A percentile compares a stretch with the other conserved stretches of the same genome.
These are phyloP conservation scores for Eriosoma lanigerum DNA, from an alignment of 1,140 invertebrate genomes.

Conservation along the genomic window DNA sequence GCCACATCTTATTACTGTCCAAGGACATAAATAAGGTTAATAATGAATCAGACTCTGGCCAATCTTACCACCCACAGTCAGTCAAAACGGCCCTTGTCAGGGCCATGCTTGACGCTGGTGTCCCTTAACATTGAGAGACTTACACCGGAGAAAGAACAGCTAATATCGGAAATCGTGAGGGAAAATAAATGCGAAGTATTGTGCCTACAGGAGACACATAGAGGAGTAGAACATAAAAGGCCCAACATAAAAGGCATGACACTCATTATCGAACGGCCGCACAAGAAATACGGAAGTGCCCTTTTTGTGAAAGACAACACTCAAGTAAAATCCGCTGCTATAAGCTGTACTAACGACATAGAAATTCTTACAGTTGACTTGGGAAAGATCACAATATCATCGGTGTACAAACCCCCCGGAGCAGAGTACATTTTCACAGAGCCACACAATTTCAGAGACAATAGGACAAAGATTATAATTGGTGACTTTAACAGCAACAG, in stretches of 20 bases:
- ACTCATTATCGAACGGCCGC: background rate
- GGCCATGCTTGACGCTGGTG: background rate
- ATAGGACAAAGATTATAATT: too few species aligned
- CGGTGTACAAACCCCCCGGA: too few species aligned
- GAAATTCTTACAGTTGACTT: too few species aligned
- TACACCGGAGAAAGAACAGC: constrained; percentile 10
- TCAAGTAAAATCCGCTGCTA: background rate
- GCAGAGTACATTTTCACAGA: too few species aligned
- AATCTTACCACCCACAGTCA: constrained; percentile 8
- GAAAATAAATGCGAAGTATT: background rate
- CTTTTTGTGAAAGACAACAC: background rate
- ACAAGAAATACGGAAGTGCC: background rate
- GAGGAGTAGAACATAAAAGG: too few species aligned
- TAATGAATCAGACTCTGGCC: constrained; percentile 9
- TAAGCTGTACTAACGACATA: too few species aligned
- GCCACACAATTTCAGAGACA: too few species aligned
- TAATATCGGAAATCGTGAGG: constrained; percentile 9
- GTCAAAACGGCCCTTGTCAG: background rate
- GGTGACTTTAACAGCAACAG: too few species aligned
- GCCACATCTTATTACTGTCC: background rate
- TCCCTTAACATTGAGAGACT: background rate
- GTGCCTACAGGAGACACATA: background rate
- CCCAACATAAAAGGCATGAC: too few species aligned
- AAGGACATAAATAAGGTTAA: background rate
- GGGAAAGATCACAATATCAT: too few species aligned